Evolutionary conservation across 2,888 invertebrate species (phyloP), one percentile per base, ranked within the genome.

Genomic region (Aphodius granarius): DNA sequence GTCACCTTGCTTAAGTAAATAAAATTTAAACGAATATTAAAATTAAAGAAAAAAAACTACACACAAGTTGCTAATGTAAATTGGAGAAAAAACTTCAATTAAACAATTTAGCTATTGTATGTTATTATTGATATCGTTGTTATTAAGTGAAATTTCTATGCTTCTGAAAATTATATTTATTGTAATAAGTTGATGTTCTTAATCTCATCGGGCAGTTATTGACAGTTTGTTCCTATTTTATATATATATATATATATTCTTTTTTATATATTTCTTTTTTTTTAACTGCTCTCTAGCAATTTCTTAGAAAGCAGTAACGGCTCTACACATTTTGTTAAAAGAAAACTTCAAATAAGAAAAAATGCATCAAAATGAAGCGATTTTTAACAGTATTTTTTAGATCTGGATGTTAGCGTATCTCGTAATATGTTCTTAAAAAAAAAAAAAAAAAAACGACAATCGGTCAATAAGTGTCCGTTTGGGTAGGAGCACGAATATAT

Each of bases 181-280:
- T 43, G 43, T 43, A 43, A 43, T 43, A 43, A 43, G 43, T 43
- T 43, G 6, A 3, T 13, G 43, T 43, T 43, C 43, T 13, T 43
- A 9, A 13, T 43, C 43, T 9, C 6, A 43, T 43, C 43, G 13
- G 43, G 43, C 6, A 43, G 13, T 43, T 43, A 43, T 43, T 43
- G 43, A 43, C 43, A 6, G 43, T 1, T 43, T 13, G 3, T 43
- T 6, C 13, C 13, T 43, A 1, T 43, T 43, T 43, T 43, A 23
- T 43, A 6, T 9, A 9, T 13, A 43, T 43, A 9, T 43, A 43
- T 43, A 1, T 9, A 43, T 43, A 43, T 43, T 66, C 22, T 73
- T 73, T 72, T 15, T 16, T 66, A 66, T 66, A 43, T 66, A 66
- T 66, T n/a, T 65, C 66, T 17, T 62, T 62, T 20, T n/a, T n/a